Base-by-base conservation (phyloP, 2,797 vertebrate genomes). In the Discoglossus pictus region DNA sequence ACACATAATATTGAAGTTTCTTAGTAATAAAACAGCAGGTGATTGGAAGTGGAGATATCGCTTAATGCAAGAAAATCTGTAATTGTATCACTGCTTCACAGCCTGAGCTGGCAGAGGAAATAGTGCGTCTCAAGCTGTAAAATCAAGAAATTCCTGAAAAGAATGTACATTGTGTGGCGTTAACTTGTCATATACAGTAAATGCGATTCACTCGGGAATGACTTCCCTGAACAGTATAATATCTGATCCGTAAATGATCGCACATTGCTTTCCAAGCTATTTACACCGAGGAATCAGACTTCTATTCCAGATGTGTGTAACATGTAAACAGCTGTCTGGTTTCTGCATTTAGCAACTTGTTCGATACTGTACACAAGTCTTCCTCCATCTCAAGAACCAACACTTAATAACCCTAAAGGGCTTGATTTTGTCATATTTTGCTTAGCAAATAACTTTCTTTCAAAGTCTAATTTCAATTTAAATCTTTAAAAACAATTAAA, bases 241-340 rank as follows among this genome's bases (percentile, higher is more conserved):
- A 75, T 54, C 68, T 63, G 53, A 54, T 66, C 65, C 64, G 6
- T 44, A 51, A 76, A 79, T 48, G 52, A 65, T 76, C 78, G 69
- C 1, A 50, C 27, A 7, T 51, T 39, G 16, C 64, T 73, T 59
- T 50, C 69, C 34, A 17, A 17, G 38, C 60, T 72, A 67, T 83
- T 75, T 82, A 60, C 47, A 74, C 39, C 25, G 9, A 67, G 47
- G 72, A 65, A 60, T 74, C 38, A 69, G 20, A 59, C 51, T 13
- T 44, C 54, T 79, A 81, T 79, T 76, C 78, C 80, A 82, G 73
- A 80, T 82, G 79, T 75, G 13, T 73, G 27, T 63, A 47, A 64
- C 68, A 55, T 50, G 7, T 70, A 65, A 73, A 55, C 64, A 77
- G 15, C 20, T 74, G 68, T 80, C 65, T 81, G 74, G 31, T 76